Percentiles rank a stretch among this genome's conserved stretches.
phyloP scores from a whole-genome alignment of 2,888 invertebrate species.

The Heliothis peltigera region DNA sequence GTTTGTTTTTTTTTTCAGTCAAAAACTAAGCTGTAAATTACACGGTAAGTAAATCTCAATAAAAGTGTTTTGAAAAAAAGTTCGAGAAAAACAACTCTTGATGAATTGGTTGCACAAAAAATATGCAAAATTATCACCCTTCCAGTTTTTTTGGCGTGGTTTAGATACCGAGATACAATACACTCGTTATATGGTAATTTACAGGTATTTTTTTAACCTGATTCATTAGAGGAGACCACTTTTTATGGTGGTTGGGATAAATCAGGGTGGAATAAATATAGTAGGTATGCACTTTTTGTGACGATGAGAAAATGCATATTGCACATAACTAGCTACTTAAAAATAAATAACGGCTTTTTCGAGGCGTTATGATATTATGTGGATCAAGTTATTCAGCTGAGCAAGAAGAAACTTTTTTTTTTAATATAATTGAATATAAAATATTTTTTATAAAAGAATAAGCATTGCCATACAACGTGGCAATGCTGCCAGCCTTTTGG shows the following conservation, averaged over 20 bases:
- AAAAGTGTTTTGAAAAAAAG: conserved; percentile 47
- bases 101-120: conserved; percentile 58
- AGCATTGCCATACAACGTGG: too few species aligned
- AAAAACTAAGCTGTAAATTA: conserved; percentile 74
- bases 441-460: too few species aligned
- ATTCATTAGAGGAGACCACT: conserved; percentile 10
- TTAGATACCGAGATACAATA: conserved; percentile 78
- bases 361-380: too few species aligned
- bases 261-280: background rate
- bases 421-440: too few species aligned
- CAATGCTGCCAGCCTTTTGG: too few species aligned
- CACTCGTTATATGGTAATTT: conserved; percentile 77
- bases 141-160: conserved; percentile 53
- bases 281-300: background rate
- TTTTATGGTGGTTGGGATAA: conserved; percentile 30
- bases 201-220: conserved; percentile 63
- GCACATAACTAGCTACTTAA: too few species aligned
- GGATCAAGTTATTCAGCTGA: too few species aligned
- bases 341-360: too few species aligned
- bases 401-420: too few species aligned
- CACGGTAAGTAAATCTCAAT: conserved; percentile 72
- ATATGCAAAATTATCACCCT: conserved; percentile 63
- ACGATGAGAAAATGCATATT: background rate
- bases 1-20: conserved; percentile 25
- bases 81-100: conserved; percentile 59